Percentiles rank a stretch among this genome's conserved stretches.
Evolutionary conservation across 2,888 invertebrate genomes (phyloP).

Genomic region (Tanytarsus gracilentus): DNA sequence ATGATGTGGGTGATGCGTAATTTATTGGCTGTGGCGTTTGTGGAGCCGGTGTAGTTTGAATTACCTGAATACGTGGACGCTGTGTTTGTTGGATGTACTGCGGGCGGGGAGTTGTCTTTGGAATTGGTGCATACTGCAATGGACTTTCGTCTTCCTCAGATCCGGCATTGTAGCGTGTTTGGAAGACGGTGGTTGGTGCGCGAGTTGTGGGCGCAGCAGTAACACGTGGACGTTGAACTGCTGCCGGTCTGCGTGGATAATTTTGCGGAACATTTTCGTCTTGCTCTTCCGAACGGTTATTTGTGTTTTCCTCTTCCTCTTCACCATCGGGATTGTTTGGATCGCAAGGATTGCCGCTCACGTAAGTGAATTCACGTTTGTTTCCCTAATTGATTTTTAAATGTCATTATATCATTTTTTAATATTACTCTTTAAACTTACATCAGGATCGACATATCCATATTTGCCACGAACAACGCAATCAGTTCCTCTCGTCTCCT

Average conservation of each 20-base stretch:
- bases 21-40: slow-evolving; percentile 31
- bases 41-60: slow-evolving; percentile 46
- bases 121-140: slow-evolving; percentile 37
- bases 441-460: slow-evolving; percentile 66
- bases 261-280: slow-evolving; percentile 55
- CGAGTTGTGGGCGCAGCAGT: slow-evolving; percentile 41
- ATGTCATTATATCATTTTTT: slow-evolving; percentile 12
- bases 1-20: slow-evolving; percentile 38
- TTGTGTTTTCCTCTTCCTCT: slow-evolving; percentile 43
- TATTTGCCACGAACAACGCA: slow-evolving; percentile 81
- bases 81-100: slow-evolving; percentile 35
- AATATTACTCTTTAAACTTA: neutral
- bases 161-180: slow-evolving; percentile 57
- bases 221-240: slow-evolving; percentile 47
- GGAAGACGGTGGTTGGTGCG: slow-evolving; percentile 59
- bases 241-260: slow-evolving; percentile 52
- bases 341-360: slow-evolving; percentile 77
- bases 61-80: slow-evolving; percentile 39
- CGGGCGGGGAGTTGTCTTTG: slow-evolving; percentile 36
- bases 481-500: slow-evolving; percentile 75
- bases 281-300: slow-evolving; percentile 47
- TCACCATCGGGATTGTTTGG: slow-evolving; percentile 70
- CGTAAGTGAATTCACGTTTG: slow-evolving; percentile 77
- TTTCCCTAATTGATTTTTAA: slow-evolving; percentile 47
- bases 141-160: slow-evolving; percentile 52